These are phyloP conservation scores for Netelia virgata DNA, from an alignment of 2,888 invertebrate species.

Conservation along the genomic window DNA sequence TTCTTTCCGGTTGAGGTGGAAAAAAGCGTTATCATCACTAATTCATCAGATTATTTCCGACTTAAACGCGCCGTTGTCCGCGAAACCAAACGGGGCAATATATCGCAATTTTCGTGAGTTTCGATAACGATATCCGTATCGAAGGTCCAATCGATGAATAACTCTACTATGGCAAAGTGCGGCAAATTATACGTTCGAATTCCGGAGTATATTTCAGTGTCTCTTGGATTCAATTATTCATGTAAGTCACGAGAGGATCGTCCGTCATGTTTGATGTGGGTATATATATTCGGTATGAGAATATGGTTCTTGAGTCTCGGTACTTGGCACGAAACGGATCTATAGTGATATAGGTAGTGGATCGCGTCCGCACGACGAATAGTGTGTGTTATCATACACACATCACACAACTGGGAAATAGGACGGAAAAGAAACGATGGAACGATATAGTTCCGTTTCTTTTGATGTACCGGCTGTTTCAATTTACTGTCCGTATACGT, in stretches of 20 bases:
- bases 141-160: conserved; percentile 12
- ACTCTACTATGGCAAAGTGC: background rate
- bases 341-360: background rate
- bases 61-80: background rate
- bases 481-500: conserved; percentile 43
- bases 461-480: conserved; percentile 37
- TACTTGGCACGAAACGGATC: conserved; percentile 54
- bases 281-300: conserved; percentile 46
- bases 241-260: conserved; percentile 40
- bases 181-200: conserved; percentile 37
- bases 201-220: conserved; percentile 34
- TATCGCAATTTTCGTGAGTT: background rate
- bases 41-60: background rate
- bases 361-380: background rate
- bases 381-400: background rate
- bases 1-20: background rate
- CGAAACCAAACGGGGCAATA: background rate
- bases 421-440: conserved; percentile 46
- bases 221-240: conserved; percentile 46
- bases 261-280: conserved; percentile 32
- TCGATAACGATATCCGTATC: conserved; percentile 26
- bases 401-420: conserved; percentile 42
- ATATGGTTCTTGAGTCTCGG: conserved; percentile 33
- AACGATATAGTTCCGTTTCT: conserved; percentile 44
- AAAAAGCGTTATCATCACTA: background rate